Conservation (phyloP, 2,797 vertebrate species). For the Aratinga solstitialis region DNA sequence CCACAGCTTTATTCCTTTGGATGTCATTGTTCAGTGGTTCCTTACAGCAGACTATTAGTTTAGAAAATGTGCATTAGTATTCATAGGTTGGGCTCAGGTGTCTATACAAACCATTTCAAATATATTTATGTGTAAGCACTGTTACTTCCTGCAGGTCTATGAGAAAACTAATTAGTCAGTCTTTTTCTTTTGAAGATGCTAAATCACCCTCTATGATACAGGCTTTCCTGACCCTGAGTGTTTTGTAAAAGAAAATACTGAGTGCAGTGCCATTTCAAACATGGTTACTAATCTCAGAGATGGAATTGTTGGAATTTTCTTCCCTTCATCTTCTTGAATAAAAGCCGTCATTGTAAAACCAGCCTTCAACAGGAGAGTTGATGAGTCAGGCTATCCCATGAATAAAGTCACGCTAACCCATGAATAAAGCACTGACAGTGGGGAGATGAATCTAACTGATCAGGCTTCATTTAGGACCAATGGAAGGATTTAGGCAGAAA, state of each 20-base stretch:
- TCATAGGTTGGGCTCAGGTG: background rate
- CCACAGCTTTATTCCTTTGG: background rate
- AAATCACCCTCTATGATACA: background rate
- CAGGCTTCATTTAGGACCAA: slow-evolving; percentile 1
- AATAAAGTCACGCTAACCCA: background rate
- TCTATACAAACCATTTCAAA: background rate
- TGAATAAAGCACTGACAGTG: slow-evolving; percentile 13
- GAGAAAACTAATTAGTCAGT: background rate
- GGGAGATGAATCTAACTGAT: slow-evolving; percentile 14
- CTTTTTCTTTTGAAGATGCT: background rate
- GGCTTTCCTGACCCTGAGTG: background rate
- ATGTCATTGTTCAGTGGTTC: background rate
- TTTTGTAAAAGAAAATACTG: slow-evolving; percentile 9
- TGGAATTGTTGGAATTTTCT: slow-evolving; percentile 20
- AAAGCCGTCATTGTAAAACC: slow-evolving; percentile 53
- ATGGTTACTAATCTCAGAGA: background rate
- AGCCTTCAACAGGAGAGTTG: slow-evolving; percentile 5
- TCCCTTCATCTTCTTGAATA: background rate
- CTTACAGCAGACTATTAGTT: background rate
- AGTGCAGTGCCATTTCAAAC: background rate
- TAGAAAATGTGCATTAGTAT: background rate
- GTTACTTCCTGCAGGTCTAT: background rate
- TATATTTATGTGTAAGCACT: background rate
- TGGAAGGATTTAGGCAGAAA: slow-evolving; percentile 40
- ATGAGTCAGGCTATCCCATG: slow-evolving; percentile 32